These are phyloP conservation scores for Xerus rutilus DNA, from an alignment of 2,797 vertebrate species.

Conservation along the genomic window DNA sequence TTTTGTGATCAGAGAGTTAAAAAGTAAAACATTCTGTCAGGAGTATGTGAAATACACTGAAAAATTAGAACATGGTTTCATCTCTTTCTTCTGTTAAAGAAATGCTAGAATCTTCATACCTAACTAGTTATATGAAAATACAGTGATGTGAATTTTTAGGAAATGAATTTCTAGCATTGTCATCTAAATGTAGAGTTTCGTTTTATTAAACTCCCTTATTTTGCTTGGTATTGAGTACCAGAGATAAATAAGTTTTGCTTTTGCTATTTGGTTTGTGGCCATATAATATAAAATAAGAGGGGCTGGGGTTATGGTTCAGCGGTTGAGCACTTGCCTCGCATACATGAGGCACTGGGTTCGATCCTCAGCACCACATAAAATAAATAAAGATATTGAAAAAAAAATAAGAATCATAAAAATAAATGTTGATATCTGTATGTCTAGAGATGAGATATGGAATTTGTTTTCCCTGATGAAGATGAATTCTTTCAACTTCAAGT, in stretches of 20 bases:
- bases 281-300: constrained; percentile 27
- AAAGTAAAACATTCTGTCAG: neutral
- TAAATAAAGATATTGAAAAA: no score
- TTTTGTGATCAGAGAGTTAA: neutral
- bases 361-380: no score
- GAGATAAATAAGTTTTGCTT: neutral
- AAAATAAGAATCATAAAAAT: constrained; percentile 35
- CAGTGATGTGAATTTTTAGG: neutral
- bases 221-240: neutral
- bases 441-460: neutral
- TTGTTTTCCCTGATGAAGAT: neutral
- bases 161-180: neutral
- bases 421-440: neutral
- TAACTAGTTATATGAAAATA: neutral
- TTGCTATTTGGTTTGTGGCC: neutral
- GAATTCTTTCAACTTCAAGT: constrained; percentile 7
- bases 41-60: neutral
- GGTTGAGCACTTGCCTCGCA: no score
- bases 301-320: no score
- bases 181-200: neutral
- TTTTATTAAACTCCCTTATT: neutral
- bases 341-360: no score
- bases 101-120: neutral
- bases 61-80: neutral
- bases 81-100: neutral